phyloP scores from a whole-genome alignment of 2,888 invertebrate genomes.

The Scrobipalpa costella region DNA sequence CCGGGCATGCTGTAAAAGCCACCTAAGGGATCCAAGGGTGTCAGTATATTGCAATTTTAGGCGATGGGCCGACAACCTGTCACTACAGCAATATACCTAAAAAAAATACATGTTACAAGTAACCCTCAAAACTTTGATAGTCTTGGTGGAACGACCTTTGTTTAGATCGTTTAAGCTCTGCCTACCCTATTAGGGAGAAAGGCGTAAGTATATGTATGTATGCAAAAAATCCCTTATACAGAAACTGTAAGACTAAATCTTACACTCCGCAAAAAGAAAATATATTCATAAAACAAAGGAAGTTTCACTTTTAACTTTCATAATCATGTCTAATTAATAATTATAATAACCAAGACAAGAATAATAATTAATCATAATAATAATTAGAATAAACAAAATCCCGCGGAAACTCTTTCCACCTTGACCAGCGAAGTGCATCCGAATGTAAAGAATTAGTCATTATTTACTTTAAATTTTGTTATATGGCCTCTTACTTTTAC shows the following conservation, averaged over 20 bases:
- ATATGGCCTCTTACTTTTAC: constrained; percentile 18
- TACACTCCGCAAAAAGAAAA: neutral
- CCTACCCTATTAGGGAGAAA: too few species aligned
- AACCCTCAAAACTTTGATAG: too few species aligned
- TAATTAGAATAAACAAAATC: neutral
- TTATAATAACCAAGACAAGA: neutral
- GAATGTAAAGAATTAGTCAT: constrained; percentile 10
- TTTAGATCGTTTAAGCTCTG: too few species aligned
- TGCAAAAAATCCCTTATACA: too few species aligned
- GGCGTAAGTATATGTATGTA: too few species aligned
- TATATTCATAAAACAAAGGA: neutral
- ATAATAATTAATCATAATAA: constrained; percentile 10
- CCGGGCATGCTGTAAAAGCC: too few species aligned
- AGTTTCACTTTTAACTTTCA: constrained; percentile 22
- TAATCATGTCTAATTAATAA: neutral
- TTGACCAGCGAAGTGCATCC: constrained; percentile 11
- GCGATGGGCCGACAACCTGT: too few species aligned
- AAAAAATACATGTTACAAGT: too few species aligned
- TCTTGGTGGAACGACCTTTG: too few species aligned
- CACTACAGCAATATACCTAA: too few species aligned
- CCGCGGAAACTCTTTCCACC: constrained; percentile 9
- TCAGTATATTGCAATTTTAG: too few species aligned
- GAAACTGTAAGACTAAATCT: neutral
- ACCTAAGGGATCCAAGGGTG: too few species aligned
- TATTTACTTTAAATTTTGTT: neutral